phyloP scores from a whole-genome alignment of 2,113 vertebrate species.

The Lamprologus tigripictilis region DNA sequence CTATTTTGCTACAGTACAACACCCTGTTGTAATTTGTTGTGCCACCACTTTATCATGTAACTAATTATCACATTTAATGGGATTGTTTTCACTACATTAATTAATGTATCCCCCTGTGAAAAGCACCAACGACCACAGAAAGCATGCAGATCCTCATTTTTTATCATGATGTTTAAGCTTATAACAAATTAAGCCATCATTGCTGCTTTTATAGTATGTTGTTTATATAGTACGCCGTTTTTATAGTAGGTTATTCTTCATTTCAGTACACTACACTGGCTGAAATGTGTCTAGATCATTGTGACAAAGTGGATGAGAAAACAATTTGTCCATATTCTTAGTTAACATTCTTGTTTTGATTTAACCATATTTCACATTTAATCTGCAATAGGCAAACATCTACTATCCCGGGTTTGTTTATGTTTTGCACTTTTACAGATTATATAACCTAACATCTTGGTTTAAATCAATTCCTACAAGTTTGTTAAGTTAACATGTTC shows the following conservation, averaged over 20 bases:
- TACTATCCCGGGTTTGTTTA: too few species aligned
- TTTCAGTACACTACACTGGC: rapidly evolving
- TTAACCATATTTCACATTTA: too few species aligned
- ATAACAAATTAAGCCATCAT: background rate
- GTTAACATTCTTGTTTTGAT: too few species aligned
- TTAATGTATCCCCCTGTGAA: background rate
- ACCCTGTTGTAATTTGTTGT: background rate
- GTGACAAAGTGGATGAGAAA: too few species aligned
- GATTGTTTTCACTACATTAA: background rate
- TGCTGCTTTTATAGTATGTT: background rate
- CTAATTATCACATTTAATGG: background rate
- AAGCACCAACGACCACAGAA: background rate
- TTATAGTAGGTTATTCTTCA: background rate
- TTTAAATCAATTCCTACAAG: too few species aligned
- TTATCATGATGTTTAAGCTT: background rate
- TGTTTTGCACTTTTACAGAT: too few species aligned
- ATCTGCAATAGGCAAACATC: too few species aligned
- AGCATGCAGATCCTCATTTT: background rate
- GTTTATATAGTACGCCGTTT: background rate
- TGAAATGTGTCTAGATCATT: background rate
- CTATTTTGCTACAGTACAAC: background rate
- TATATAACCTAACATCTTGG: too few species aligned
- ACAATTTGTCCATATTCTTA: too few species aligned
- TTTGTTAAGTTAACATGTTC: too few species aligned
- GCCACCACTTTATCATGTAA: background rate